A percentile compares a stretch with the other conserved stretches of the same genome.
Evolutionary conservation across 2,888 invertebrate genomes (phyloP).

Genomic region (Dioctria rufipes): DNA sequence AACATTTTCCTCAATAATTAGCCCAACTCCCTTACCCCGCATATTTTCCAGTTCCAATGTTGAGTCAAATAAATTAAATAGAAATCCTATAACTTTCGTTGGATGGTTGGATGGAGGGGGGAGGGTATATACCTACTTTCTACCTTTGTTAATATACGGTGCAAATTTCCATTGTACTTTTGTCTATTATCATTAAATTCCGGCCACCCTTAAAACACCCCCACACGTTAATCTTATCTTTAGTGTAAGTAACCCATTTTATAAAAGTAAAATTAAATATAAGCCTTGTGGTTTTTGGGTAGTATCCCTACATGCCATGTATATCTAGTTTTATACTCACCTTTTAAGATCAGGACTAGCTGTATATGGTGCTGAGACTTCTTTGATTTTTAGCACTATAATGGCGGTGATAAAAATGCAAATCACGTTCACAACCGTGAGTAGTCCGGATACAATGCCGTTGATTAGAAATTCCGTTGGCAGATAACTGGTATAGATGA

Average conservation of each 20-base stretch:
- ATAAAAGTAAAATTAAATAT: not conserved
- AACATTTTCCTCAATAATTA: not conserved
- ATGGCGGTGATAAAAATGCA: slow-evolving; percentile 88
- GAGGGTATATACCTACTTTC: no score
- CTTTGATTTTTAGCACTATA: slow-evolving; percentile 86
- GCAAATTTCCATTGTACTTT: not conserved
- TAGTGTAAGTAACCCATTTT: not conserved
- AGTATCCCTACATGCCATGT: not conserved
- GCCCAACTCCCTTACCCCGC: no score
- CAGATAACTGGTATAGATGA: slow-evolving; percentile 81
- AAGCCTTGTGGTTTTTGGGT: slow-evolving; percentile 9
- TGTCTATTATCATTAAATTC: not conserved
- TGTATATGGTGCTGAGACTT: slow-evolving; percentile 86
- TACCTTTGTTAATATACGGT: no score
- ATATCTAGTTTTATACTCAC: slow-evolving; percentile 64
- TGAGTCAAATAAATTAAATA: no score
- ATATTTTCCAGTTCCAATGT: no score
- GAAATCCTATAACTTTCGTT: no score
- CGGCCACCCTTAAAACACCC: not conserved
- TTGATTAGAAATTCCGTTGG: slow-evolving; percentile 84
- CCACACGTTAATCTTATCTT: no score
- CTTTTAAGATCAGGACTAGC: slow-evolving; percentile 81
- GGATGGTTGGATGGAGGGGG: no score
- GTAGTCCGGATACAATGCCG: slow-evolving; percentile 84
- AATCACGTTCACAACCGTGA: slow-evolving; percentile 86